phyloP scores from a whole-genome alignment of 2,113 vertebrate species.

The Dipodomys stephensi region DNA sequence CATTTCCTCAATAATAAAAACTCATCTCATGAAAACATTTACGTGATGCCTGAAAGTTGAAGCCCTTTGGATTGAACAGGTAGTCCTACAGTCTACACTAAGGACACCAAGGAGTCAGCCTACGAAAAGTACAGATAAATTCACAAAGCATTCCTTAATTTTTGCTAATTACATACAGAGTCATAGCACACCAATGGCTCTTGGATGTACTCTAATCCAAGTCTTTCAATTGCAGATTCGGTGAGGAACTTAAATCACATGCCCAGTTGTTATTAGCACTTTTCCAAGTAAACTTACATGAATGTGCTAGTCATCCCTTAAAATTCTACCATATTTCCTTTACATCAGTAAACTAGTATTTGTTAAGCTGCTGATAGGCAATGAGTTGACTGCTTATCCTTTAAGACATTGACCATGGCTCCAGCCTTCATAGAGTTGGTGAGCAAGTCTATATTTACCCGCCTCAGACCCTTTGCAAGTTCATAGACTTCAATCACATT shows the following conservation, averaged over 20 bases:
- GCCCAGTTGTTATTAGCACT: slow-evolving; percentile 19
- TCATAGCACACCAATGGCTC: not conserved
- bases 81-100: not conserved
- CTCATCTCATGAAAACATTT: not conserved
- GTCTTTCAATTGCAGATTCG: slow-evolving; percentile 20
- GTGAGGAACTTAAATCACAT: not conserved
- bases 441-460: slow-evolving; percentile 57
- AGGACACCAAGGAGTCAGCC: not conserved
- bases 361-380: slow-evolving; percentile 31
- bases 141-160: not conserved
- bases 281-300: slow-evolving; percentile 35
- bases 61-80: not conserved
- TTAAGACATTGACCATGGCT: slow-evolving; percentile 20
- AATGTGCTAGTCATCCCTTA: slow-evolving; percentile 33
- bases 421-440: slow-evolving; percentile 49
- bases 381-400: slow-evolving; percentile 29
- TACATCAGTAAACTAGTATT: slow-evolving; percentile 16
- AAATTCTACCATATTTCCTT: slow-evolving; percentile 28
- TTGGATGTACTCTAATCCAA: slow-evolving; percentile 39
- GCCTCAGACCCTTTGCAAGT: slow-evolving; percentile 70
- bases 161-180: slow-evolving; percentile 38
- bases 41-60: not conserved
- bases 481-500: slow-evolving; percentile 70
- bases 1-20: not conserved
- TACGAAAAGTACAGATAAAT: not conserved